Conservation (phyloP, 1,140 invertebrate genomes). For the Bombus impatiens region DNA sequence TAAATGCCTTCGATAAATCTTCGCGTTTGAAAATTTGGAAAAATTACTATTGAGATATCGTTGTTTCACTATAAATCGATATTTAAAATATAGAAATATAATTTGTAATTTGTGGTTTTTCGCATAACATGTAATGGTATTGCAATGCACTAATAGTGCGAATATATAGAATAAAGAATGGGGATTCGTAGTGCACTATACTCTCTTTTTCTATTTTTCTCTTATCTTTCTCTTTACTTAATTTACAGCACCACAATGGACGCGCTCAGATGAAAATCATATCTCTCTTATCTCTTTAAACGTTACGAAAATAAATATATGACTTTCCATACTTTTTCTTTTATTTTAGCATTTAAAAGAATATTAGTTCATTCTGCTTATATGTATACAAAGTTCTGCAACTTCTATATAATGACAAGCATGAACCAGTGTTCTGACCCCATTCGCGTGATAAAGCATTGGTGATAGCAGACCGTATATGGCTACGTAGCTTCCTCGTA, state of each 20-base stretch:
- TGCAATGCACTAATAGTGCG: slow-evolving; percentile 20
- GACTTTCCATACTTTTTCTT: slow-evolving; percentile 37
- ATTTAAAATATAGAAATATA: slow-evolving; percentile 50
- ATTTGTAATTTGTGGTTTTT: slow-evolving; percentile 22
- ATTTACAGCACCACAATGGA: slow-evolving; percentile 50
- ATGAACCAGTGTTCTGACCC: slow-evolving; percentile 41
- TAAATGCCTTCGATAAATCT: slow-evolving; percentile 8
- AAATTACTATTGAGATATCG: slow-evolving; percentile 34
- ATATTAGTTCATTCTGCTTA: slow-evolving; percentile 61
- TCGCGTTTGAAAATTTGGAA: slow-evolving; percentile 24
- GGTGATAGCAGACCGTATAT: slow-evolving; percentile 37
- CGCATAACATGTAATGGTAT: slow-evolving; percentile 39
- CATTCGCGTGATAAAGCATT: slow-evolving; percentile 53
- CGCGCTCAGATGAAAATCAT: slow-evolving; percentile 49
- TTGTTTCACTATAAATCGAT: slow-evolving; percentile 38
- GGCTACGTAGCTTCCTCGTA: slow-evolving; percentile 34
- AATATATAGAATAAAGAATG: slow-evolving; percentile 55
- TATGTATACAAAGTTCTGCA: slow-evolving; percentile 59
- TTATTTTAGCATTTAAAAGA: slow-evolving; percentile 43
- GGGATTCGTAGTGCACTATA: slow-evolving; percentile 30
- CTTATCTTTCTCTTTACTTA: slow-evolving; percentile 43
- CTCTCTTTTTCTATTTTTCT: background rate
- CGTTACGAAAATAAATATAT: slow-evolving; percentile 62
- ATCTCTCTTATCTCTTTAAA: slow-evolving; percentile 45
- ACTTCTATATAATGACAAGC: slow-evolving; percentile 41